Conservation (phyloP, 2,113 vertebrate genomes). For the cattle (Bos taurus) region ARS-UCD2.0 NC_037330.1:79035001-79035500, state of each 20-base stretch:
- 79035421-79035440: too few relatives aligned
- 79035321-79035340: too few relatives aligned
- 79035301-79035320: not conserved
- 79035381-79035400: too few relatives aligned
- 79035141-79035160: not conserved
- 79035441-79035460: too few relatives aligned
- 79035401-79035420: too few relatives aligned
- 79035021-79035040: not conserved
- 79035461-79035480: too few relatives aligned
- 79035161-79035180: not conserved
- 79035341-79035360: too few relatives aligned
- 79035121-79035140: not conserved
- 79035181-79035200: not conserved
- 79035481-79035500: too few relatives aligned
- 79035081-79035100: not conserved
- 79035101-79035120: not conserved
- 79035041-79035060: not conserved
- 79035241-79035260: not conserved
- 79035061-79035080: not conserved
- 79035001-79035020: not conserved
- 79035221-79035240: not conserved
- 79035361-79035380: too few relatives aligned
- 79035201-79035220: not conserved
- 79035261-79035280: not conserved
- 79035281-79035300: not conserved